Evolutionary conservation across 23 tunicate genomes (phyloP).

Genomic region (Ascidia mentula): DNA sequence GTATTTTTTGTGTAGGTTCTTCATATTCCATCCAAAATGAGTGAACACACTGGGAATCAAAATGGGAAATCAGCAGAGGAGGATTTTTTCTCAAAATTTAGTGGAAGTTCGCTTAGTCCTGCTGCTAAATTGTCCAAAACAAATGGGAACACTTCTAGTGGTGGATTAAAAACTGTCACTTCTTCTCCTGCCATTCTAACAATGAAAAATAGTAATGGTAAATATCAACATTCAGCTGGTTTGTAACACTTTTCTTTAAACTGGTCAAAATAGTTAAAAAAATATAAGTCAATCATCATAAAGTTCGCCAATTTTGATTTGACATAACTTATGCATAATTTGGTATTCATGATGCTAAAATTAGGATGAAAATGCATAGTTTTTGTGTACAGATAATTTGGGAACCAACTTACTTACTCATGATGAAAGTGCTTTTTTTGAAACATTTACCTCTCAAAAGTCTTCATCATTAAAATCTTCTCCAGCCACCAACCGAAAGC

Average conservation of each 20-base stretch:
- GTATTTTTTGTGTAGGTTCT: conserved; percentile 37
- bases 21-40: conserved; percentile 45
- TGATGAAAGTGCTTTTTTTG: conserved; percentile 54
- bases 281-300: too few relatives aligned
- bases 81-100: conserved; percentile 70
- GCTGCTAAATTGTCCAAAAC: conserved; percentile 14
- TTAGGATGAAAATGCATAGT: too few relatives aligned
- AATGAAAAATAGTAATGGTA: neutral
- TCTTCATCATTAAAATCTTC: conserved; percentile 4
- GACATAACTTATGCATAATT: too few relatives aligned
- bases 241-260: neutral
- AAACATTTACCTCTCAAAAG: conserved; percentile 42
- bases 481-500: neutral
- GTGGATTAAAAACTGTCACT: conserved; percentile 51
- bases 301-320: too few relatives aligned
- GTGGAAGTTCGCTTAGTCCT: conserved; percentile 49
- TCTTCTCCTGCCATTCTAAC: conserved; percentile 73
- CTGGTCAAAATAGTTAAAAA: neutral
- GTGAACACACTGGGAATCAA: neutral
- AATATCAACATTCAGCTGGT: neutral
- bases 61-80: conserved; percentile 41
- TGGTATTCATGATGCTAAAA: too few relatives aligned
- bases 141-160: neutral
- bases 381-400: neutral
- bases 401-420: neutral